Percentiles rank a stretch among this genome's conserved stretches.
These are phyloP conservation scores for Ciconia stormi DNA, from an alignment of 2,113 vertebrate species.

Conservation along the genomic window DNA sequence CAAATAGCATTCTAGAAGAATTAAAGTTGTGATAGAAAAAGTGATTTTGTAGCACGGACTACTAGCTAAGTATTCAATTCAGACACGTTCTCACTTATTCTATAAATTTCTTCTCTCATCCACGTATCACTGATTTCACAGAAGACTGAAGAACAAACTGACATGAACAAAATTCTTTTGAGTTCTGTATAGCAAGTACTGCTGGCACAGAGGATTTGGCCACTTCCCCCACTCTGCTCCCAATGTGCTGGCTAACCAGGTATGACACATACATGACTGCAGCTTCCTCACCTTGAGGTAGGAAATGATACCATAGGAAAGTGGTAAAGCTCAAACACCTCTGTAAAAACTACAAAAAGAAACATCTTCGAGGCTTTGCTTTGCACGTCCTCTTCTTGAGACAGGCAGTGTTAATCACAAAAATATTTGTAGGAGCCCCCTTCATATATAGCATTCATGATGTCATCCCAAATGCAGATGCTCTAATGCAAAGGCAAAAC, in stretches of 20 bases:
- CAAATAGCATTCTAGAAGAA: not conserved
- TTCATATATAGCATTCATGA: not conserved
- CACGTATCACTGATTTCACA: not conserved
- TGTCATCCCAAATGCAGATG: not conserved
- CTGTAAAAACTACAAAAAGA: not conserved
- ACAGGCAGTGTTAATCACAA: not conserved
- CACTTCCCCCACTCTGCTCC: not conserved
- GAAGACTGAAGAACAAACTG: not conserved
- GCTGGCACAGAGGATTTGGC: not conserved
- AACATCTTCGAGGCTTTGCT: not conserved
- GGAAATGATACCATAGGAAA: not conserved
- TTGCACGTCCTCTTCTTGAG: accelerated
- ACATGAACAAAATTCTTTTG: not conserved
- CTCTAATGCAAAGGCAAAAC: not conserved
- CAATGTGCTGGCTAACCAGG: not conserved
- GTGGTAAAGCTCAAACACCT: not conserved
- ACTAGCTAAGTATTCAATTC: not conserved
- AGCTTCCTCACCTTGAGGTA: not conserved
- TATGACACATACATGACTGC: not conserved
- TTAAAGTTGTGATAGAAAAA: not conserved
- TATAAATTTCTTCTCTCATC: not conserved
- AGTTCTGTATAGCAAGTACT: not conserved
- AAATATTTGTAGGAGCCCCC: not conserved
- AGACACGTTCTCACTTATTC: not conserved
- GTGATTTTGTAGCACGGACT: not conserved